Base-by-base conservation (phyloP, 1,140 invertebrate species). In the Lamellibrachia luymesi region DNA sequence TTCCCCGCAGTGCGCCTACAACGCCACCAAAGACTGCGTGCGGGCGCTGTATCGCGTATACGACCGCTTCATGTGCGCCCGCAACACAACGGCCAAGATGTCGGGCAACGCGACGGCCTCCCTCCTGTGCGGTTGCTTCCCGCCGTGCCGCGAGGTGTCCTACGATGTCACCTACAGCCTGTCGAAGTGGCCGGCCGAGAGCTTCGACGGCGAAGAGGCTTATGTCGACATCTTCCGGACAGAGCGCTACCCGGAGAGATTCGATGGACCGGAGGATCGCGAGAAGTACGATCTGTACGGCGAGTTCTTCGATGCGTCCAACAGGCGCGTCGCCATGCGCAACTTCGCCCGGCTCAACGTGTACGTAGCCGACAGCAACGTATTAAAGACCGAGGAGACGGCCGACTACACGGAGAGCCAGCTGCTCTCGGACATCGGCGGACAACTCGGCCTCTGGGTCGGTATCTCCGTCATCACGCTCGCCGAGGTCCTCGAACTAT, bases 111-210 rank as follows among this genome's bases (percentile, higher is more conserved):
- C 90, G 22, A 92, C 91, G 52, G 13, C 91, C 6, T 56, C 22
- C 5, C 8, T 1, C 0, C 2, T 10, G 50, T 93, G 93, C 91
- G 5, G 91, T 2, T 93, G 93, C 91, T 89, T 25, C 51, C 93
- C 93, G 49, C 91, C 93, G 51, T 93, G 93, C 91, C 7, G 17
- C 50, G 93, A 93, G 80, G 64, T 92, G 6, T 64, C 25, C 17
- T 93, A 93, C 64, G 93, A 93, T 5, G 7, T 93, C 51, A 92
- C 93, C 8, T 93, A 93, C 91, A 93, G 93, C 52, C 91, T 93
- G 27, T 92, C 93, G 2, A 92, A 92, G 51, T 93, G 93, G 93
- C 93, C 93, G n/a, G 93, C 93, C 17, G 93, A 52, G 27, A 92
- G 93, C 56, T 93, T 92, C 50, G 93, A 93, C 49, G 93, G 93